Evolutionary conservation across 2,888 invertebrate species (phyloP), one percentile per base, ranked within the genome.

Genomic region (Marasmarcha lunaedactyla): DNA sequence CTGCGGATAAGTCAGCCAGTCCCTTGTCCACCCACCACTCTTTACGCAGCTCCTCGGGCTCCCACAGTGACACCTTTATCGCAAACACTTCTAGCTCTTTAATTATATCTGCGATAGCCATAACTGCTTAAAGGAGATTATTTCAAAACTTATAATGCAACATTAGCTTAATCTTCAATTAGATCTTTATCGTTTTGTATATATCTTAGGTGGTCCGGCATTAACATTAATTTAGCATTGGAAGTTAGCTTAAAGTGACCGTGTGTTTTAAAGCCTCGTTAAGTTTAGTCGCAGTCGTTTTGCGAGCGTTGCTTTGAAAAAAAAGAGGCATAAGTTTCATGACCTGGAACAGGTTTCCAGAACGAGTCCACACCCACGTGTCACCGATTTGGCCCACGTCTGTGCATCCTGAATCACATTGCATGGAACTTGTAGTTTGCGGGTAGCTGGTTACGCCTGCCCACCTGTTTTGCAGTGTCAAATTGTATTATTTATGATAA

Each of bases 301-400:
- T 20, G 20, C 20, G 20, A 20, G 4, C 2, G 4, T 30, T 30
- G 30, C 30, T 30, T 30, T 30, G 30, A 4, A 71, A 76, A 77
- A 77, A 76, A 71, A 70, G 61, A 56, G 54, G 63, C 66, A 68
- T 62, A 66, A 69, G 73, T 72, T 77, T 71, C 65, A 71, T 71
- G 72, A 73, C 73, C 72, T 63, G 30, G 30, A 71, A 79, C 79
- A 72, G 78, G 79, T 79, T 81, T 64, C 63, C 60, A 57, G 54
- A 63, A 57, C 66, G 62, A 66, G 69, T 62, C 55, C 47, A 52
- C 54, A 59, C 78, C 77, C 65, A 77, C 78, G 62, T 67, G 54
- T 61, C 57, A 62, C 65, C 69, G 55, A 66, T 59, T 60, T 72
- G 70, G 69, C 67, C 67, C 59, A 20, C 52, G 57, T 62, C 57